Conservation (phyloP, 53 echinoderm and acorn worm species). For the Echinometra lucunter region DNA sequence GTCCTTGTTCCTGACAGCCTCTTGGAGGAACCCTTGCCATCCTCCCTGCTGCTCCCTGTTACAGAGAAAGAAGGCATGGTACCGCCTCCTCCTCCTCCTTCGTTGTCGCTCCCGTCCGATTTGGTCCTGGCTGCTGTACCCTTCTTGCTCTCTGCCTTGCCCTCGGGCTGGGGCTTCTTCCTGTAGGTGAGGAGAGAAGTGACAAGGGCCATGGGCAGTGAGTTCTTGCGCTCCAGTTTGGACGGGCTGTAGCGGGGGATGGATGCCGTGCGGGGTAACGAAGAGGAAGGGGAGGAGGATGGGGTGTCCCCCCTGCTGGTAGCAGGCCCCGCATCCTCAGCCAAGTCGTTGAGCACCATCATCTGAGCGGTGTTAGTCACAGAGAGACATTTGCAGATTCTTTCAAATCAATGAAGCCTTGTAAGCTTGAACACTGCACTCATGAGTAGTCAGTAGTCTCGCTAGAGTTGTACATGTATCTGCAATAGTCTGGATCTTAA, state of each 20-base stretch:
- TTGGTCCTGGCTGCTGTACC: constrained; percentile 78
- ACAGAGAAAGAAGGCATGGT: constrained; percentile 40
- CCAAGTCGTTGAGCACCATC: constrained; percentile 26
- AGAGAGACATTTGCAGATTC: constrained; percentile 1
- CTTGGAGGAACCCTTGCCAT: constrained; percentile 20
- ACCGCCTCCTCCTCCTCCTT: constrained; percentile 32
- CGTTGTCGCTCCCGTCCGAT: constrained; percentile 95
- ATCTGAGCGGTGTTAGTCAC: constrained; percentile 19
- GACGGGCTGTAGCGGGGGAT: constrained; percentile 7
- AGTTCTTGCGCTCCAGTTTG: constrained; percentile 56
- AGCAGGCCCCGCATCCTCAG: neutral
- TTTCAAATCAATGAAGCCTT: neutral
- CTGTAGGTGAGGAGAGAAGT: constrained; percentile 59
- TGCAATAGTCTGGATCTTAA: neutral
- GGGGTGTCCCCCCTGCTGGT: neutral
- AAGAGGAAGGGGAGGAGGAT: neutral
- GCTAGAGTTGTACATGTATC: neutral
- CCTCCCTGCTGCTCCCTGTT: constrained; percentile 12
- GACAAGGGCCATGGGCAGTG: constrained; percentile 49
- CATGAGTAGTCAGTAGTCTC: neutral
- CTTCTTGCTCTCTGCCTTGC: constrained; percentile 21
- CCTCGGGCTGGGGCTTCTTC: constrained; percentile 47
- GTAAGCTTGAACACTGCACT: neutral
- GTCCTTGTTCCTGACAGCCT: constrained; percentile 34
- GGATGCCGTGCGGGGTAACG: neutral